A percentile compares a stretch with the other conserved stretches of the same genome.
phyloP scores from a whole-genome alignment of 2,797 vertebrate genomes.

The Spea hammondii region DNA sequence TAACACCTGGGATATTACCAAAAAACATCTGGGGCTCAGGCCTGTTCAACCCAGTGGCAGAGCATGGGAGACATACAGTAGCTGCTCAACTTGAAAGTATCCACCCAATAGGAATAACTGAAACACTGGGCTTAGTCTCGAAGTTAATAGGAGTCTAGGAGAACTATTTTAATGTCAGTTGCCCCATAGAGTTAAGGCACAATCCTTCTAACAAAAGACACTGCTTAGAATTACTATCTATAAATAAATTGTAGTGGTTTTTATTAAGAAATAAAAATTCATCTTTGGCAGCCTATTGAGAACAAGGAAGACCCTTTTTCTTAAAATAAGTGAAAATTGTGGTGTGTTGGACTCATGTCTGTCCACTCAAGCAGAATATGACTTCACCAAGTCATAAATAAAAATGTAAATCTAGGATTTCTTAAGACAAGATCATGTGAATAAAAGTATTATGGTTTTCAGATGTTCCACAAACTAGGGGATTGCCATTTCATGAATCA shows the following conservation, averaged over 20 bases:
- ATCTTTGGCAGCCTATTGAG: not conserved
- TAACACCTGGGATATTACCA: too few species aligned
- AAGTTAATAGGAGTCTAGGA: too few species aligned
- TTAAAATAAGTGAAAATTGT: not conserved
- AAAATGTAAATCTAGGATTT: not conserved
- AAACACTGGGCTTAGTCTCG: too few species aligned
- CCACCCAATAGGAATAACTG: too few species aligned
- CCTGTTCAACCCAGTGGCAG: too few species aligned
- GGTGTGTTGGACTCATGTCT: not conserved
- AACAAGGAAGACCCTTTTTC: not conserved
- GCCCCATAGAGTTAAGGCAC: too few species aligned
- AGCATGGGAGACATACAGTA: too few species aligned
- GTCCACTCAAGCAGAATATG: not conserved
- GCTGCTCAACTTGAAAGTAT: too few species aligned
- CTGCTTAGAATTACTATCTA: not conserved
- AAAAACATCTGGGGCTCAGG: too few species aligned
- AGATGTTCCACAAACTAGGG: not conserved
- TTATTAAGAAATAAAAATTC: not conserved
- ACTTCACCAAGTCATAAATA: not conserved
- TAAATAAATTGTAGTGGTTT: not conserved
- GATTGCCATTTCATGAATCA: not conserved
- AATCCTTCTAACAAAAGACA: too few species aligned
- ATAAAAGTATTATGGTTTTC: not conserved
- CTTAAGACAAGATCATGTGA: slow-evolving; percentile 3
- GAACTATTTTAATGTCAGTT: too few species aligned